phyloP scores from a whole-genome alignment of 2,888 invertebrate species.

The Mythimna vitellina region DNA sequence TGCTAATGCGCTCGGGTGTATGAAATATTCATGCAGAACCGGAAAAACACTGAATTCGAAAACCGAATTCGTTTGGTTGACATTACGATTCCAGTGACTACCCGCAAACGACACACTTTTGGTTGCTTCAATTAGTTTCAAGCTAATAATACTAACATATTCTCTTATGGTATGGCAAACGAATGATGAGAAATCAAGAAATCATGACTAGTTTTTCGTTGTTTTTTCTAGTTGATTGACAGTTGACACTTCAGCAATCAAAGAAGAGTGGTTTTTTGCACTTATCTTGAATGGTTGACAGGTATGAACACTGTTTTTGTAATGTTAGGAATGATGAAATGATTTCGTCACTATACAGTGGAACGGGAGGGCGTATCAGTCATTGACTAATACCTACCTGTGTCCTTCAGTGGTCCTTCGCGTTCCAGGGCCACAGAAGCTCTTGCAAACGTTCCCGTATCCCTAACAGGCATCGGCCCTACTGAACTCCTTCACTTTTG shows the following conservation, averaged over 20 bases:
- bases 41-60: conserved; percentile 45
- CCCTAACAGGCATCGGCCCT: too few relatives aligned
- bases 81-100: conserved; percentile 16
- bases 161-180: too few relatives aligned
- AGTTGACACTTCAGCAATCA: not conserved
- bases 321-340: too few relatives aligned
- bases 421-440: too few relatives aligned
- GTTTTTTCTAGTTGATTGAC: not conserved
- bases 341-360: too few relatives aligned
- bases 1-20: conserved; percentile 55
- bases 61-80: conserved; percentile 47
- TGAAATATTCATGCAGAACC: conserved; percentile 62
- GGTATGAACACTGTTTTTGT: too few relatives aligned
- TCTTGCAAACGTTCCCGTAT: too few relatives aligned
- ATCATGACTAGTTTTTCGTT: not conserved
- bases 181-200: not conserved
- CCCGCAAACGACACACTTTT: not conserved
- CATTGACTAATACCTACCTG: too few relatives aligned
- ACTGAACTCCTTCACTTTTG: too few relatives aligned
- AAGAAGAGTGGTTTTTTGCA: not conserved
- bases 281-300: too few relatives aligned
- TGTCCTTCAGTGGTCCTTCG: too few relatives aligned
- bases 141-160: not conserved
- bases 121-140: not conserved
- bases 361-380: too few relatives aligned